Conservation (phyloP, 2,888 invertebrate species). For the Andricus curvator region DNA sequence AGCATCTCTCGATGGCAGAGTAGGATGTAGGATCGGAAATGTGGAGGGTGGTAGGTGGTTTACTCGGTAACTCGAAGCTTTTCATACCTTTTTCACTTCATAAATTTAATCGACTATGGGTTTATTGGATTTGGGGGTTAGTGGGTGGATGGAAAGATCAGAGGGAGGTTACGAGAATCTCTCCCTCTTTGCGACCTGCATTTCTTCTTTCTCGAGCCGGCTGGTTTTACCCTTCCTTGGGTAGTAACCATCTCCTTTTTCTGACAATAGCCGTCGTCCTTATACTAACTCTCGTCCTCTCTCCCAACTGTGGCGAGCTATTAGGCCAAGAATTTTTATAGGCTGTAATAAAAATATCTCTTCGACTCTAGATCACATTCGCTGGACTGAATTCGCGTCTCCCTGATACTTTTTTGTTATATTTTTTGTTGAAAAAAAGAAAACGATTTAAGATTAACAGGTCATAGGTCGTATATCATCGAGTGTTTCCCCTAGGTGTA, state of each 20-base stretch:
- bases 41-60: constrained; percentile 49
- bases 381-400: constrained; percentile 21
- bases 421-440: not conserved
- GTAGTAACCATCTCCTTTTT: constrained; percentile 42
- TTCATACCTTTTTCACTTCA: constrained; percentile 72
- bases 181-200: constrained; percentile 54
- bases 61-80: constrained; percentile 60
- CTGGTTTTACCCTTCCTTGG: constrained; percentile 41
- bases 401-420: constrained; percentile 26
- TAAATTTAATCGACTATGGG: constrained; percentile 75
- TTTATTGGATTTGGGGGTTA: constrained; percentile 73
- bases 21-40: constrained; percentile 43
- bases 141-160: constrained; percentile 51
- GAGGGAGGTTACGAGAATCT: constrained; percentile 49
- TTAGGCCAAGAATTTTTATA: constrained; percentile 74
- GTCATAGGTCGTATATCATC: constrained; percentile 48
- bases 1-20: constrained; percentile 31
- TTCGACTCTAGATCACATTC: constrained; percentile 52
- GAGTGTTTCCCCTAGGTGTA: constrained; percentile 18
- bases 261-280: constrained; percentile 20
- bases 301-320: constrained; percentile 61
- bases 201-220: constrained; percentile 45
- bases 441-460: constrained; percentile 13
- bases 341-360: constrained; percentile 71
- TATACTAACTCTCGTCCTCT: constrained; percentile 32